These are phyloP conservation scores for Meles meles DNA, from an alignment of 2,113 vertebrate genomes.

Conservation along the genomic window DNA sequence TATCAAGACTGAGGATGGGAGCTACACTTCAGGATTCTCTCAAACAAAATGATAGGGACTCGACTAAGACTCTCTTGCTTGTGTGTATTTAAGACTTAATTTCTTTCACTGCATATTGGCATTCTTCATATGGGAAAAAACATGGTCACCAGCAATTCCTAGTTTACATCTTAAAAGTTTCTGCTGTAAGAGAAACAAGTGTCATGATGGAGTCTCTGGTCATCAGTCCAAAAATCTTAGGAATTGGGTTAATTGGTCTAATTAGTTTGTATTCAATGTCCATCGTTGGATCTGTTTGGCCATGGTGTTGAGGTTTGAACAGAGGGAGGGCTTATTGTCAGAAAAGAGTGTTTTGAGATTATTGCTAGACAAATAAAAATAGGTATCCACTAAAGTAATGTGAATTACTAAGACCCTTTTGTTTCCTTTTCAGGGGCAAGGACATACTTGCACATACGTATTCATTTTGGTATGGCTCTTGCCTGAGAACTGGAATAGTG, in stretches of 20 bases:
- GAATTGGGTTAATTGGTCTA: neutral
- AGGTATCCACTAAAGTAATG: neutral
- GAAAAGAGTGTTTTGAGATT: neutral
- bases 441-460: neutral
- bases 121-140: neutral
- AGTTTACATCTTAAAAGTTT: neutral
- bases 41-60: neutral
- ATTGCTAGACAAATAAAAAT: neutral
- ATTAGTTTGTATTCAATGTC: neutral
- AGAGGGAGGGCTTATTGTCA: neutral
- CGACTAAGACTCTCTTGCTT: neutral
- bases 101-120: neutral
- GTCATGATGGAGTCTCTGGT: neutral
- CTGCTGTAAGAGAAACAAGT: neutral
- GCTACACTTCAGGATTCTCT: neutral
- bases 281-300: neutral
- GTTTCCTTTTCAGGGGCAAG: neutral
- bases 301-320: neutral
- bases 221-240: neutral
- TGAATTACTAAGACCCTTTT: conserved; percentile 5
- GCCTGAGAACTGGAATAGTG: neutral
- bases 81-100: neutral
- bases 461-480: neutral
- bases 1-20: neutral
- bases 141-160: neutral